Conservation (phyloP, 2,113 vertebrate species). For the Panthera tigris region DNA sequence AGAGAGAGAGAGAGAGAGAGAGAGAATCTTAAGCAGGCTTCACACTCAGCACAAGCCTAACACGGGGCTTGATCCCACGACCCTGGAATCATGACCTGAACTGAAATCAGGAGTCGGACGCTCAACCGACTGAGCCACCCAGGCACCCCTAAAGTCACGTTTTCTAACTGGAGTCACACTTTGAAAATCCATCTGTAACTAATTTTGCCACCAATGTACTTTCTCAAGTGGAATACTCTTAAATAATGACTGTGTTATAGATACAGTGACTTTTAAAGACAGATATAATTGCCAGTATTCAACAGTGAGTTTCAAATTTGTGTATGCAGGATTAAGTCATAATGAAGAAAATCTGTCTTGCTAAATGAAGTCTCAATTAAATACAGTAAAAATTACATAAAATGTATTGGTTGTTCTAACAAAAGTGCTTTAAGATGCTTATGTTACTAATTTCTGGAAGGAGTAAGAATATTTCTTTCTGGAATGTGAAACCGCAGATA, state of each 20-base stretch:
- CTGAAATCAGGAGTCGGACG: too few species aligned
- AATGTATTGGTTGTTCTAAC: constrained; percentile 6
- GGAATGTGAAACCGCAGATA: constrained; percentile 63
- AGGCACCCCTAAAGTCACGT: neutral
- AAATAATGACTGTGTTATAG: neutral
- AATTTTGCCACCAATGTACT: neutral
- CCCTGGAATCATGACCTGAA: too few species aligned
- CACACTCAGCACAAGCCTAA: too few species aligned
- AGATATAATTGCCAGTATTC: neutral
- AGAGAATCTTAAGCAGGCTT: too few species aligned
- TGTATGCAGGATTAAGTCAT: neutral
- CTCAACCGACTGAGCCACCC: too few species aligned
- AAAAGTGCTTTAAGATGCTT: constrained; percentile 48
- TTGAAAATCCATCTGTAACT: constrained; percentile 24
- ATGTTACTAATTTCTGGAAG: constrained; percentile 57
- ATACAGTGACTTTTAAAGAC: neutral
- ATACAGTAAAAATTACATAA: constrained; percentile 13
- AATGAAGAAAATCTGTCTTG: constrained; percentile 41
- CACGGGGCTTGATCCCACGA: too few species aligned
- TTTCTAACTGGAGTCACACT: neutral
- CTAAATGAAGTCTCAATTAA: constrained; percentile 49
- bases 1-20: too few species aligned
- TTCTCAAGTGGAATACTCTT: constrained; percentile 3
- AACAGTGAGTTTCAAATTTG: neutral
- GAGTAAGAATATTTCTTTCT: constrained; percentile 65